Evolutionary conservation across 1,140 invertebrate species (phyloP).

Genomic region (Drosophila hydei): DNA sequence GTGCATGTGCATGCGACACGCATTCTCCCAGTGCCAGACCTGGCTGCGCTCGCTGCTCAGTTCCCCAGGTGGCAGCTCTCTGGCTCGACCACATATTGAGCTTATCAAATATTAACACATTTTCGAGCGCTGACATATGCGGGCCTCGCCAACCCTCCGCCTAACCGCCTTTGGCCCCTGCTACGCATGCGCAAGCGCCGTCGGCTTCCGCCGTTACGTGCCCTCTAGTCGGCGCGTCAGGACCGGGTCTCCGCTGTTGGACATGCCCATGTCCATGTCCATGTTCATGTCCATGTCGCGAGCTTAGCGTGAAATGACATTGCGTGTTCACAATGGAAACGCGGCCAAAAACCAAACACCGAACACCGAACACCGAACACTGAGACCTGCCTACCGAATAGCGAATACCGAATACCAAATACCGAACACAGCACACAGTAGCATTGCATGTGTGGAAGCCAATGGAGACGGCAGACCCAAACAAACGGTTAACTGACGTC

Average conservation of each 20-base stretch:
- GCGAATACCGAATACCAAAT: conserved; percentile 14
- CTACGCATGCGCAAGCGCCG: conserved; percentile 44
- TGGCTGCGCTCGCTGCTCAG: conserved; percentile 20
- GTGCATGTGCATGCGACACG: conserved; percentile 64
- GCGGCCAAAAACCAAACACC: conserved; percentile 30
- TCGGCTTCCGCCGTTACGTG: conserved; percentile 73
- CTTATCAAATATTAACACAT: conserved; percentile 83
- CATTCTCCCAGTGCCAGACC: conserved; percentile 28
- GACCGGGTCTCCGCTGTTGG: conserved; percentile 19
- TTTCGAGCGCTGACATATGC: conserved; percentile 72
- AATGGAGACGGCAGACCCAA: conserved; percentile 13
- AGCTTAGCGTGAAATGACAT: conserved; percentile 73
- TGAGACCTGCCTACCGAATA: not conserved
- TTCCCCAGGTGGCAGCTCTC: conserved; percentile 30
- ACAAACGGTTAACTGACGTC: conserved; percentile 28
- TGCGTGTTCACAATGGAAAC: conserved; percentile 60
- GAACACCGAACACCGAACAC: not conserved
- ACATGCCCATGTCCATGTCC: conserved; percentile 35
- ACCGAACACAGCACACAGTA: conserved; percentile 46
- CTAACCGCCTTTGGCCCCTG: conserved; percentile 3
- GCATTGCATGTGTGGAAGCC: conserved; percentile 60
- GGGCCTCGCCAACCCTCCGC: conserved; percentile 13
- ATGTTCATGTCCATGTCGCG: conserved; percentile 43
- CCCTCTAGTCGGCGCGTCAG: conserved; percentile 18
- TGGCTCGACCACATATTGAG: conserved; percentile 72